Percentiles rank a stretch among this genome's conserved stretches.
phyloP scores from a whole-genome alignment of 2,888 invertebrate species.

The Alsophila aescularia region DNA sequence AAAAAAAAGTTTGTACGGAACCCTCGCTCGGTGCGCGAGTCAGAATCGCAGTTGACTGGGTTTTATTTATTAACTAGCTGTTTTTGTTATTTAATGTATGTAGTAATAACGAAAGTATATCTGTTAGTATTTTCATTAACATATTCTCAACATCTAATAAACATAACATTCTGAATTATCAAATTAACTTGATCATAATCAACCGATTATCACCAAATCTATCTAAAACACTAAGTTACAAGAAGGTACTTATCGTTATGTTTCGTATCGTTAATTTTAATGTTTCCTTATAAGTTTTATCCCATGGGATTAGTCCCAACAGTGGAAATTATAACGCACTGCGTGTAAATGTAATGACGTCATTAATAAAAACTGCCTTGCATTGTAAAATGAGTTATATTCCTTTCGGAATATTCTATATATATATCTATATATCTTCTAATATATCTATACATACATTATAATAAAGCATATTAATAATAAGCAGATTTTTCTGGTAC shows the following conservation, averaged over 20 bases:
- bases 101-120: too few species aligned
- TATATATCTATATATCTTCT: not conserved
- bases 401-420: too few species aligned
- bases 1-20: too few species aligned
- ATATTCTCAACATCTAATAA: not conserved
- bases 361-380: slow-evolving; percentile 11
- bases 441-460: not conserved
- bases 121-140: not conserved
- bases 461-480: too few species aligned
- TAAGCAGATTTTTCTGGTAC: too few species aligned
- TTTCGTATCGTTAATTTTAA: slow-evolving; percentile 24
- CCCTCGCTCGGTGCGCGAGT: too few species aligned
- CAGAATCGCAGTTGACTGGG: too few species aligned
- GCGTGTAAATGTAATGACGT: slow-evolving; percentile 12
- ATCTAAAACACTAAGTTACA: not conserved
- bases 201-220: slow-evolving; percentile 8
- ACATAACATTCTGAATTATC: not conserved
- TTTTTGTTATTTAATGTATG: too few species aligned
- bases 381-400: not conserved
- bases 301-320: slow-evolving; percentile 8
- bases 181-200: slow-evolving; percentile 9
- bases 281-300: slow-evolving; percentile 26
- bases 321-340: slow-evolving; percentile 13
- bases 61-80: too few species aligned
- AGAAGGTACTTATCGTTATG: slow-evolving; percentile 8